Base-by-base conservation (phyloP, 2,797 vertebrate genomes). In the Trematomus bernacchii region DNA sequence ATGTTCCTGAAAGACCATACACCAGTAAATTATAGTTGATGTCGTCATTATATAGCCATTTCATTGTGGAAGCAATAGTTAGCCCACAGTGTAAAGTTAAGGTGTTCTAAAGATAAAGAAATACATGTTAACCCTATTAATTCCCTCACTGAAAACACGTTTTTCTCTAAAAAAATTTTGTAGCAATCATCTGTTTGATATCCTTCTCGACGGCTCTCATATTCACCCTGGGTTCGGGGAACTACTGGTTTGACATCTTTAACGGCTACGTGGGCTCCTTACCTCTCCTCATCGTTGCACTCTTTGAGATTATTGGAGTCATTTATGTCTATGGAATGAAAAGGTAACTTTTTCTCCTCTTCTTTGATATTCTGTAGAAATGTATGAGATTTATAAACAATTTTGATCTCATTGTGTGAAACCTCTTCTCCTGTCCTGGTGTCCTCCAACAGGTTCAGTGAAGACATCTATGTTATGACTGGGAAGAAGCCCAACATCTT, bases 191-290 rank as follows among this genome's bases (percentile, higher is more conserved):
- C 65, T 98, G 96, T 73, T 15, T 96, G n/a, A 0, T 89, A 23
- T 82, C 79, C 43, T 96, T 98, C 91, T 71, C 92, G 54, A 1
- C 76, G 3, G 93, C 95, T 50, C 92, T 96, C 50, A 95, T 96
- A 79, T 99, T 99, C 89, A 91, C 94, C 0, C 60, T 96, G 93
- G 91, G 93, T 40, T 99, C 97, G 0, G 98, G 98, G 4, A 97
- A 94, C 92, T 99, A 99, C 89, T 99, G 98, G 98, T 91, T 99
- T 46, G 96, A 97, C 86, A 87, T 97, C 75, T 98, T 98, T 19
- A 98, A 98, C 80, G 89, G 66, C 81, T 96, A 96, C 0, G 96
- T 94, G 6, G 95, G 90, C 15, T 96, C 97, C 0, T 23, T 97
- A 10, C 96, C 96, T 73, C 93, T 99, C 50, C 90, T 98, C 57